Conservation (phyloP, 2,888 invertebrate species). For the Conomelus anceps region DNA sequence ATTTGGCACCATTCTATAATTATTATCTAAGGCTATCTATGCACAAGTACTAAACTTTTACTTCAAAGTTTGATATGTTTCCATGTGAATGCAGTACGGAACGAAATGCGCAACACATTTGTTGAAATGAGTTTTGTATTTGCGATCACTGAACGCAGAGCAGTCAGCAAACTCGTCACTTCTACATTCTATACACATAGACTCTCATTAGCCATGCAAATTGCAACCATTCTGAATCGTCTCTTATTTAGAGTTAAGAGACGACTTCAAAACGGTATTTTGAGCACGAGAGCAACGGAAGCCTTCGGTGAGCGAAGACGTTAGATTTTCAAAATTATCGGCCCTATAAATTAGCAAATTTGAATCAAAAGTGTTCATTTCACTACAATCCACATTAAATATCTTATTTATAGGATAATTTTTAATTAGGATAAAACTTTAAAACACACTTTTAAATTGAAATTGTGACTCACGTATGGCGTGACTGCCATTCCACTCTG, state of each 20-base stretch:
- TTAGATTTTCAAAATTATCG: neutral
- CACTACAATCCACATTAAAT: too few relatives aligned
- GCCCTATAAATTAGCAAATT: neutral
- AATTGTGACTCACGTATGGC: too few relatives aligned
- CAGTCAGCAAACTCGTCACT: neutral
- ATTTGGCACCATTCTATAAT: neutral
- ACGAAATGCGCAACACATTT: neutral
- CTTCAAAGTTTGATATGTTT: neutral
- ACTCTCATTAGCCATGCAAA: neutral
- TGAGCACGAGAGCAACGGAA: neutral
- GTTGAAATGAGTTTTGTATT: neutral
- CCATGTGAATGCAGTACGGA: neutral
- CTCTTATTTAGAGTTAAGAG: neutral
- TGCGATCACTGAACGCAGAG: neutral
- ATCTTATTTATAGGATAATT: too few relatives aligned
- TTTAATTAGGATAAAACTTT: too few relatives aligned
- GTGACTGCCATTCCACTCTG: too few relatives aligned
- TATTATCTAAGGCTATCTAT: neutral
- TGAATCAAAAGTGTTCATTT: neutral
- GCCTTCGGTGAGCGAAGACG: neutral
- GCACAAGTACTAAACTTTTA: neutral
- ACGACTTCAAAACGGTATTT: neutral
- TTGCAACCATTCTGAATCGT: neutral
- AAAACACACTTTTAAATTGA: too few relatives aligned
- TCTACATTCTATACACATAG: neutral